phyloP scores from a whole-genome alignment of 1,140 invertebrate genomes.

The Pogonus chalceus region DNA sequence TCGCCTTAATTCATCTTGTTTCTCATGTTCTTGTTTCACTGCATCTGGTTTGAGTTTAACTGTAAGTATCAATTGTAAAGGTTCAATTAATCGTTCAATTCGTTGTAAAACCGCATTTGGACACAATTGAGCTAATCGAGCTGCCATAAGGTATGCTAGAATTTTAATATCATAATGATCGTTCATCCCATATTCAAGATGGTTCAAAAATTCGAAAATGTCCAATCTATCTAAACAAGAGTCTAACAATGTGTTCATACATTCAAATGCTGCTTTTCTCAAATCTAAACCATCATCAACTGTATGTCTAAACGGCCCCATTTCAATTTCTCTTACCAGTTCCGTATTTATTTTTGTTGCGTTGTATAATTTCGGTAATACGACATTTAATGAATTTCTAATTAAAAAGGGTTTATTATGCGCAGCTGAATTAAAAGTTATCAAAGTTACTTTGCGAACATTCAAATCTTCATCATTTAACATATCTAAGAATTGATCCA shows the following conservation, averaged over 20 bases:
- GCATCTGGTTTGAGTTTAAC: conserved; percentile 97
- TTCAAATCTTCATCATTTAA: conserved; percentile 86
- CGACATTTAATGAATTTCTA: conserved; percentile 75
- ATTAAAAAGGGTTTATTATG: conserved; percentile 96
- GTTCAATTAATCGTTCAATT: conserved; percentile 88
- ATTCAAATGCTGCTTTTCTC: conserved; percentile 97
- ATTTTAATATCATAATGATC: conserved; percentile 99
- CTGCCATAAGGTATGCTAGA: conserved; percentile 96
- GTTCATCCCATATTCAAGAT: conserved; percentile 84
- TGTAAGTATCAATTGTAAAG: conserved; percentile 82
- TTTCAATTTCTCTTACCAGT: conserved; percentile 97
- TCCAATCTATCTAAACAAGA: conserved; percentile 92
- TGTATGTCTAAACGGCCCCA: conserved; percentile 99
- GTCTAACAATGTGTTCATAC: conserved; percentile 97
- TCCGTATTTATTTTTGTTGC: conserved; percentile 98
- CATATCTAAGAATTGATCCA: conserved; percentile 80
- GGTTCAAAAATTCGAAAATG: conserved; percentile 92
- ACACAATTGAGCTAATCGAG: conserved; percentile 81
- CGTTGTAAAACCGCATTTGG: conserved; percentile 88
- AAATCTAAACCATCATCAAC: conserved; percentile 98
- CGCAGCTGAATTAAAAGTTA: conserved; percentile 96
- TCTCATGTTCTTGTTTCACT: conserved; percentile 98
- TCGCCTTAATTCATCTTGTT: conserved; percentile 95
- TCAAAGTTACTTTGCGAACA: conserved; percentile 88
- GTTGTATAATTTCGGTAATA: conserved; percentile 87